phyloP scores from a whole-genome alignment of 2,888 invertebrate genomes.

The Drosophila tripunctata region DNA sequence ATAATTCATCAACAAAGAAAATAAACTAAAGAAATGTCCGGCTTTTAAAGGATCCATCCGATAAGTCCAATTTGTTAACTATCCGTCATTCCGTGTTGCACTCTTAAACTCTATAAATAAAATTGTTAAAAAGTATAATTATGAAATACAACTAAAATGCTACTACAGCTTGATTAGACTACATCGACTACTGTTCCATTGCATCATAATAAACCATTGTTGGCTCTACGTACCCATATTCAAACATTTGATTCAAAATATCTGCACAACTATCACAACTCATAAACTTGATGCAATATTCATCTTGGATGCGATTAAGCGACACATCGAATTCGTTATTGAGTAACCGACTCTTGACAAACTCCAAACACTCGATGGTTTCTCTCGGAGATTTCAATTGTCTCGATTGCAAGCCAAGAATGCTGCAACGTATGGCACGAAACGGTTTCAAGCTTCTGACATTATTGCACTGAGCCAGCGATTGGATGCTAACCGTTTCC shows the following conservation, averaged over 20 bases:
- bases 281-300: constrained; percentile 33
- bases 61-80: neutral
- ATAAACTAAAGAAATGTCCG: too few relatives aligned
- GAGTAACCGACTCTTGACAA: constrained; percentile 42
- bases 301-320: constrained; percentile 39
- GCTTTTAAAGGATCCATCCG: too few relatives aligned
- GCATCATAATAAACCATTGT: neutral
- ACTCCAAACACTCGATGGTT: constrained; percentile 50
- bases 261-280: constrained; percentile 1
- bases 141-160: neutral
- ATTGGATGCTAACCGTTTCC: constrained; percentile 60
- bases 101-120: neutral
- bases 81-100: neutral
- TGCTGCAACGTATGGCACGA: constrained; percentile 74
- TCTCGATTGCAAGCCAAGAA: constrained; percentile 49
- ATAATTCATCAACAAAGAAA: neutral
- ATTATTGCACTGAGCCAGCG: constrained; percentile 70
- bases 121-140: neutral
- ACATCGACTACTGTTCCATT: neutral
- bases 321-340: constrained; percentile 48
- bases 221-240: constrained; percentile 41
- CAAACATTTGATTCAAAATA: constrained; percentile 29
- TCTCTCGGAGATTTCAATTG: constrained; percentile 15
- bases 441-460: constrained; percentile 68
- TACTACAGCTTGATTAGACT: neutral